Base-by-base conservation (phyloP, 2,797 vertebrate genomes). In the Urocyon cinereoargenteus region DNA sequence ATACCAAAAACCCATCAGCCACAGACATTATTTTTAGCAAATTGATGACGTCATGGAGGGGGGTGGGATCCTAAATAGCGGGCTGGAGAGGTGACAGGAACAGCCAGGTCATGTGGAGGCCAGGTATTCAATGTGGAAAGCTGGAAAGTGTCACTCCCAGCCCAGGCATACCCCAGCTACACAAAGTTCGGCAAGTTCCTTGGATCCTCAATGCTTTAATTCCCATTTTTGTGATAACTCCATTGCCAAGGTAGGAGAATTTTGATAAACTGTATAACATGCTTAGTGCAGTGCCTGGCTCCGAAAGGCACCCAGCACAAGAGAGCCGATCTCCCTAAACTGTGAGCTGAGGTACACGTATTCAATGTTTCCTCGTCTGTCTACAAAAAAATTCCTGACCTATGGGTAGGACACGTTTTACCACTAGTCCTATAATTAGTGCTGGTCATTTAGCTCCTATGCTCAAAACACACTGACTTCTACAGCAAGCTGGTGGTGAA, bases 21-120 rank as follows among this genome's bases (percentile, higher is more conserved):
- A 3, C 40, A 68, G 62, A 75, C 93, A 73, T 79, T 51, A 79
- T 91, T 82, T 86, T 86, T 72, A 93, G 87, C 40, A 68, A 73
- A 31, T n/a, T 49, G 55, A 61, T 90, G 86, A 86, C 90, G 51
- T 83, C 34, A 15, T 53, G 84, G 70, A 86, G 57, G 66, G 21
- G 36, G 36, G 82, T 53, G 34, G 57, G 36, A 34, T 31, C 24
- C 10, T n/a, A 57, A 66, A 40, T 51, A 72, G 55, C 70, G 34
- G 24, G 28, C 59, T 59, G 77, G 21, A 53, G 61, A 85, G 6
- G 86, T 64, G 72, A 82, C 22, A n/a, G 66, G 28, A 34, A 73
- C 49, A 72, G 36, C 19, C 77, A 82, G 24, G 94, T 64, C 78
- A 55, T 14, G 55, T 0, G 22, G 22, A 31, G 24, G 34, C n/a